Evolutionary conservation across 2,113 vertebrate genomes (phyloP), one percentile per base, ranked within the genome.

Genomic region (Bos indicus): DNA sequence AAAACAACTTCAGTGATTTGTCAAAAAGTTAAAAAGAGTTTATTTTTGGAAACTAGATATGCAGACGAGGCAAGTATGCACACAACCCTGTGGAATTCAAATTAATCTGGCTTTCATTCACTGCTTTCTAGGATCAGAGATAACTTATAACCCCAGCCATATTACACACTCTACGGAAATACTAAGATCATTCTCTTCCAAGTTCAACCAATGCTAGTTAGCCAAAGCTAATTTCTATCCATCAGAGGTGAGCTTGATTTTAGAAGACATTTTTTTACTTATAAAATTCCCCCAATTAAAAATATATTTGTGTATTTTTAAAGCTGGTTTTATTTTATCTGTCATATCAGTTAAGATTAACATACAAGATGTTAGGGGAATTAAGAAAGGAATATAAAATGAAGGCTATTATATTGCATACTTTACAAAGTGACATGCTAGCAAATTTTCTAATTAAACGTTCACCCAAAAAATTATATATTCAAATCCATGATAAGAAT

Each of bases 1-100:
- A 97, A 95, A 88, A 46, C 30, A 92, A 92, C 30, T 62, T 98
- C 64, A 97, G 56, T 97, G n/a, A 93, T 81, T 83, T 54, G 96
- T 92, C 7, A 81, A 43, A 94, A 82, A 87, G 40, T 54, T 94
- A 26, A 5, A 46, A 6, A 67, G 0, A 83, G 21, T 84, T 95
- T 77, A 77, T 51, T 94, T 96, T 86, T 12, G 59, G 91, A 96
- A 97, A 80, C 36, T 91, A 94, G 30, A 84, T 82, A 94, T 51
- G 43, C 28, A 93, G 30, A 28, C 56, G 7, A 95, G 46, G 81
- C 30, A 96, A 97, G 43, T 33, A 96, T 83, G 14, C 10, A 93
- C 30, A 95, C 12, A 64, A 60, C 86, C 88, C 17, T 54, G 52
- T 26, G 16, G 71, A 91, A 95, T 88, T 67, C 30, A 90, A 87